Conservation (phyloP, 2,113 vertebrate genomes). For the Okapia johnstoni region DNA sequence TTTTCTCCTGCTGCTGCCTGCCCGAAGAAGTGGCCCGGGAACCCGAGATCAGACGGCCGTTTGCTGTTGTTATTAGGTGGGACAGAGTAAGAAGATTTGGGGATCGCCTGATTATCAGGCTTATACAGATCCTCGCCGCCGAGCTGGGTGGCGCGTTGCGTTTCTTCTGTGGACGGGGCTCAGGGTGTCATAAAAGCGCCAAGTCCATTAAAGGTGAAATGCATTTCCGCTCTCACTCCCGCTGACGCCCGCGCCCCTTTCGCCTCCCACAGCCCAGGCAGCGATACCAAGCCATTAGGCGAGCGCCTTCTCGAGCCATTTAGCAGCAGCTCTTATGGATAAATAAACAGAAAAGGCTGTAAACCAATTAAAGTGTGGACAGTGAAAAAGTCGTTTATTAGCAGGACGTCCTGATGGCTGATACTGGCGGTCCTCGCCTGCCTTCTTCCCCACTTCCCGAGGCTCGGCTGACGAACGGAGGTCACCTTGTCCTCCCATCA, state of each 20-base stretch:
- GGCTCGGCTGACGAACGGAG: not conserved
- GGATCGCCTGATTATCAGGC: not conserved
- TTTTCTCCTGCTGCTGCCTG: not conserved
- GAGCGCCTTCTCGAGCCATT: conserved; percentile 89
- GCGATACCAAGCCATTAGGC: conserved; percentile 91
- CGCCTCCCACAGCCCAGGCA: conserved; percentile 48
- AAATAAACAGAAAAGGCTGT: conserved; percentile 90
- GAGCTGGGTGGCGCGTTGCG: not conserved
- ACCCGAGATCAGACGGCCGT: not conserved
- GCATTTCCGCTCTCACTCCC: conserved; percentile 72
- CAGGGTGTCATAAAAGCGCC: conserved; percentile 53
- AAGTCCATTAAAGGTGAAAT: conserved; percentile 74
- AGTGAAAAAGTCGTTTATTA: conserved; percentile 93
- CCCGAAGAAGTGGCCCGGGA: not conserved
- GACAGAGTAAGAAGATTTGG: not conserved
- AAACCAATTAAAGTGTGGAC: conserved; percentile 92
- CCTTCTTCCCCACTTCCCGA: not conserved
- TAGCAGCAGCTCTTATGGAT: conserved; percentile 90
- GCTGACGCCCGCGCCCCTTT: conserved; percentile 37
- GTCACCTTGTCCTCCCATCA: not conserved
- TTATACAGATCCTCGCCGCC: not conserved
- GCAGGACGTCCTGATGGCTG: conserved; percentile 77
- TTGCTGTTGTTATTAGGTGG: not conserved
- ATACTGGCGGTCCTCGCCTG: conserved; percentile 21
- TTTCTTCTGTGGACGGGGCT: not conserved